phyloP scores from a whole-genome alignment of 2,113 vertebrate species.

The Salvelinus namaycush region DNA sequence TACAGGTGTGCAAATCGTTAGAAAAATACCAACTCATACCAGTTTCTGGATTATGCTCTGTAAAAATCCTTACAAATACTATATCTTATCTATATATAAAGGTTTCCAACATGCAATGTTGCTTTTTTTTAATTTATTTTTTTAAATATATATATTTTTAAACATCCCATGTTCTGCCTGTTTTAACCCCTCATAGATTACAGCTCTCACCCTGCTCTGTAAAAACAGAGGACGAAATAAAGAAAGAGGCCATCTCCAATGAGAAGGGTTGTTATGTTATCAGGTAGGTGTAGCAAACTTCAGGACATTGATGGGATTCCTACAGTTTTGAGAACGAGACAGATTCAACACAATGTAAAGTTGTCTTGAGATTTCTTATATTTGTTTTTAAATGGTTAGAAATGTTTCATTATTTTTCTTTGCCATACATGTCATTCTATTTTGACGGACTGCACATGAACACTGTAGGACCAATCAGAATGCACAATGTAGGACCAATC shows the following conservation, averaged over 20 bases:
- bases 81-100: conserved; percentile 93
- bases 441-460: background rate
- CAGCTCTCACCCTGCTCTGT: conserved; percentile 42
- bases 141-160: conserved; percentile 60
- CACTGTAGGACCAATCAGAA: background rate
- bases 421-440: background rate
- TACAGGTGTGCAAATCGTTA: conserved; percentile 98
- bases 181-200: conserved; percentile 48
- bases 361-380: background rate
- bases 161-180: conserved; percentile 75
- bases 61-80: conserved; percentile 99
- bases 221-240: conserved; percentile 49
- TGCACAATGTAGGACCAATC: too few species aligned
- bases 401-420: background rate
- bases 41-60: conserved; percentile 90
- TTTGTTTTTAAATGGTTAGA: background rate
- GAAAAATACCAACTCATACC: conserved; percentile 95
- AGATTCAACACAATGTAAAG: background rate
- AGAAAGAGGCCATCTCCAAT: conserved; percentile 33
- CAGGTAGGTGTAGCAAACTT: background rate
- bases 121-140: conserved; percentile 64
- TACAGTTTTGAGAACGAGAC: too few species aligned
- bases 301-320: background rate
- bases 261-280: background rate
- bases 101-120: conserved; percentile 88